Percentiles rank a stretch among this genome's conserved stretches.
These are phyloP conservation scores for Drosophila burlai DNA, from an alignment of 1,140 invertebrate species.

Conservation along the genomic window DNA sequence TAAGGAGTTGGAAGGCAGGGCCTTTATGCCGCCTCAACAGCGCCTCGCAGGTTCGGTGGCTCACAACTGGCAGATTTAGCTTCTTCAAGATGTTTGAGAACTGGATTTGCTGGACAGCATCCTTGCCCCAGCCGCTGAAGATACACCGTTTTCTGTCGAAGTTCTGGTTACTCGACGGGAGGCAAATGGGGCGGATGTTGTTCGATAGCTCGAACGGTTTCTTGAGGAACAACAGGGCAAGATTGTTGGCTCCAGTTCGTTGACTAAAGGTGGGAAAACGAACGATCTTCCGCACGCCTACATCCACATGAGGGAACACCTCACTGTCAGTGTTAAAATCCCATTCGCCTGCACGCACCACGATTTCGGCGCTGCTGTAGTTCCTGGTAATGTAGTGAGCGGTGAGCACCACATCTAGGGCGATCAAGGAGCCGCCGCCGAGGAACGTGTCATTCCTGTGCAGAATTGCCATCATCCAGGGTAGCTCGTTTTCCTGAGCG, in stretches of 20 bases:
- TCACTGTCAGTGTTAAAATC: slow-evolving; percentile 88
- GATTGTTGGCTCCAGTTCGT: slow-evolving; percentile 86
- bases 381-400: slow-evolving; percentile 84
- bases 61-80: slow-evolving; percentile 86
- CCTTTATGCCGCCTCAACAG: slow-evolving; percentile 62
- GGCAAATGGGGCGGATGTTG: slow-evolving; percentile 89
- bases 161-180: slow-evolving; percentile 73
- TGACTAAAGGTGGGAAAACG: slow-evolving; percentile 86
- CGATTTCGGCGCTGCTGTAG: slow-evolving; percentile 86
- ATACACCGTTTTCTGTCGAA: slow-evolving; percentile 87
- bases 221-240: slow-evolving; percentile 87
- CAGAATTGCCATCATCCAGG: slow-evolving; percentile 93
- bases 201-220: slow-evolving; percentile 85
- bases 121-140: slow-evolving; percentile 93
- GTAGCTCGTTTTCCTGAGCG: slow-evolving; percentile 89
- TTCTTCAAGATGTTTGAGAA: slow-evolving; percentile 88
- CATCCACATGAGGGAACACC: slow-evolving; percentile 87
- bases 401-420: slow-evolving; percentile 88
- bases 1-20: slow-evolving; percentile 83
- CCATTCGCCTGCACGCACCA: slow-evolving; percentile 90
- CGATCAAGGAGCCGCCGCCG: slow-evolving; percentile 89
- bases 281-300: slow-evolving; percentile 85
- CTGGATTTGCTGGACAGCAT: slow-evolving; percentile 87
- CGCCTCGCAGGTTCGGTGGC: slow-evolving; percentile 79
- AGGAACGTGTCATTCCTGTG: slow-evolving; percentile 87